Conservation (phyloP, 2,797 vertebrate genomes). For the Ibycter americanus region DNA sequence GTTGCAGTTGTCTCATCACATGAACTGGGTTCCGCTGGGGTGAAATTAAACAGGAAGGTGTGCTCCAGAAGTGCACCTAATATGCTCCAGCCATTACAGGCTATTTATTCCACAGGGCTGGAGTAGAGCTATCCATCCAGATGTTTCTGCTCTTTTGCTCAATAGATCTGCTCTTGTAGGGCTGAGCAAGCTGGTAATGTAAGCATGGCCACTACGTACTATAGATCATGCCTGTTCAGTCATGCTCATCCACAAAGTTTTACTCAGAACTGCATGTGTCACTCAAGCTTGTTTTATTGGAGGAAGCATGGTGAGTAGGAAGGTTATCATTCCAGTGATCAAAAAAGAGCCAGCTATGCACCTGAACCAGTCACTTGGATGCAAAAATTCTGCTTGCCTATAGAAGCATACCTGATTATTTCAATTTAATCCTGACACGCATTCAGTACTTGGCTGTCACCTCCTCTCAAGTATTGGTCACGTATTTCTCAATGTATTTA, state of each 20-base stretch:
- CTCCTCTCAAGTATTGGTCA: background rate
- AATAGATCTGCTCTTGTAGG: background rate
- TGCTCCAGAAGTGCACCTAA: background rate
- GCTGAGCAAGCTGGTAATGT: background rate
- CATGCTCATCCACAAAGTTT: background rate
- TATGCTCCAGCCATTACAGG: background rate
- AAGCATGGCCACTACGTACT: background rate
- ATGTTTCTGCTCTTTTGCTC: background rate
- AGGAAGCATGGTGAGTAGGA: background rate
- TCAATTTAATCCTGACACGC: background rate
- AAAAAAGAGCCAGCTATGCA: background rate
- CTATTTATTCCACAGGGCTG: background rate
- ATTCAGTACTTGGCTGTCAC: background rate
- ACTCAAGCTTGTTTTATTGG: background rate
- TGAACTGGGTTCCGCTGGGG: background rate
- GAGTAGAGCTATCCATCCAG: background rate
- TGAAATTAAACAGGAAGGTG: background rate
- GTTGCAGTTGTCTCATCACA: background rate
- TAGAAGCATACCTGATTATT: background rate
- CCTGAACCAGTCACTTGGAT: background rate
- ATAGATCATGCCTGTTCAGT: background rate
- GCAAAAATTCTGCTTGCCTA: background rate
- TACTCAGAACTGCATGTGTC: background rate
- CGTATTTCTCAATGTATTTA: background rate
- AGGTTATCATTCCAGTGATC: background rate